Conservation (phyloP, 2,797 vertebrate genomes). For the Gymnodraco acuticeps region DNA sequence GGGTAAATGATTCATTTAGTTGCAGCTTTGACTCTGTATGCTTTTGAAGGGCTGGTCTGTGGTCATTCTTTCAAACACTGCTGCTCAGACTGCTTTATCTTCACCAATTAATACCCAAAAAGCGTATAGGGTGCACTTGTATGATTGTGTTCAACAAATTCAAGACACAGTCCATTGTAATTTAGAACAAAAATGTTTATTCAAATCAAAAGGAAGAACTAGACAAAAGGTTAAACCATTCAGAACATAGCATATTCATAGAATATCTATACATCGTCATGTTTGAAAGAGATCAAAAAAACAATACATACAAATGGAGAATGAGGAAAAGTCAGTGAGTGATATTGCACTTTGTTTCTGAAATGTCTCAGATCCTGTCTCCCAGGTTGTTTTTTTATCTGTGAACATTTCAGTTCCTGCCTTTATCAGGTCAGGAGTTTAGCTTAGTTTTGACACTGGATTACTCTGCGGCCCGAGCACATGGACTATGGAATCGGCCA, state of each 20-base stretch:
- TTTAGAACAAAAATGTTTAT: constrained; percentile 87
- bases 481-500: constrained; percentile 87
- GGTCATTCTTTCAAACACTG: neutral
- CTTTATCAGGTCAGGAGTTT: constrained; percentile 85
- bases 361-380: constrained; percentile 90
- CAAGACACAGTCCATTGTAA: constrained; percentile 29
- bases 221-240: constrained; percentile 92
- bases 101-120: neutral
- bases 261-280: constrained; percentile 93
- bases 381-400: constrained; percentile 72
- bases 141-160: constrained; percentile 4
- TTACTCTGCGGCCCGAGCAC: constrained; percentile 82
- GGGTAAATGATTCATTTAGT: constrained; percentile 26
- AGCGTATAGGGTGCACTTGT: neutral
- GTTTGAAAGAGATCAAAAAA: constrained; percentile 86
- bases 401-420: constrained; percentile 83
- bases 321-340: constrained; percentile 92
- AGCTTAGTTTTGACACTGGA: constrained; percentile 91
- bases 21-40: constrained; percentile 8
- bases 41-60: neutral
- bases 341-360: constrained; percentile 99
- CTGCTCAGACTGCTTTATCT: neutral
- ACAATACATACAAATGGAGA: constrained; percentile 87
- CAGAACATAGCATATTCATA: constrained; percentile 90
- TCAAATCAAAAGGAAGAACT: constrained; percentile 93